These are phyloP conservation scores for Neolamprologus brichardi DNA, from an alignment of 2,113 vertebrate genomes.

Conservation along the genomic window DNA sequence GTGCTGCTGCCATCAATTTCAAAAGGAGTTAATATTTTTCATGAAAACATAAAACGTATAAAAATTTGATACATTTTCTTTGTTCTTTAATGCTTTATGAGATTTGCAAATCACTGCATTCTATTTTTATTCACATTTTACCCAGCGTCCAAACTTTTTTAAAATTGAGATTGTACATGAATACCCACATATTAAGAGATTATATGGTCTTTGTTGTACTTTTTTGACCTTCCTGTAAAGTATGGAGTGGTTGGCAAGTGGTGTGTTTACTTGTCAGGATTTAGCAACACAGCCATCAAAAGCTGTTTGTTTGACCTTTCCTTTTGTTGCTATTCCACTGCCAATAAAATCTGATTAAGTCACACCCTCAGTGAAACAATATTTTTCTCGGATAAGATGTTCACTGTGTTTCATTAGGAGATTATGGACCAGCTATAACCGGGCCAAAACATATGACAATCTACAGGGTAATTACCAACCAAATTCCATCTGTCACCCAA, in stretches of 20 bases:
- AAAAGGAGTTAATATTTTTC: not conserved
- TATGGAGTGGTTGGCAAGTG: not conserved
- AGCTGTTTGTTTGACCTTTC: not conserved
- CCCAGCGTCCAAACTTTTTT: not conserved
- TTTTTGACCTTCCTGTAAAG: not conserved
- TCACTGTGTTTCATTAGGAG: not conserved
- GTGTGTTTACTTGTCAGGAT: not conserved
- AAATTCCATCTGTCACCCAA: not conserved
- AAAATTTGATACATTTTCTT: not conserved
- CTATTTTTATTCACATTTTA: not conserved
- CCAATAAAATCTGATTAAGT: not conserved
- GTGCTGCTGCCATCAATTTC: not conserved
- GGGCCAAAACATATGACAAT: not conserved
- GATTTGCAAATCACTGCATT: not conserved
- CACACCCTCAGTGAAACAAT: not conserved
- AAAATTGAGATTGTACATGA: not conserved
- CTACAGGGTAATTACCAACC: not conserved
- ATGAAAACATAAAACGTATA: not conserved
- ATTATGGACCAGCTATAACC: not conserved
- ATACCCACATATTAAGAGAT: not conserved
- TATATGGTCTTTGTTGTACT: not conserved
- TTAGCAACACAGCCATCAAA: not conserved
- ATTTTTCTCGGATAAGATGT: not conserved
- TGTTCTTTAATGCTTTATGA: not conserved
- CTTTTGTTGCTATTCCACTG: not conserved